These are phyloP conservation scores for Cantharis rustica DNA, from an alignment of 2,888 invertebrate species.

Conservation along the genomic window DNA sequence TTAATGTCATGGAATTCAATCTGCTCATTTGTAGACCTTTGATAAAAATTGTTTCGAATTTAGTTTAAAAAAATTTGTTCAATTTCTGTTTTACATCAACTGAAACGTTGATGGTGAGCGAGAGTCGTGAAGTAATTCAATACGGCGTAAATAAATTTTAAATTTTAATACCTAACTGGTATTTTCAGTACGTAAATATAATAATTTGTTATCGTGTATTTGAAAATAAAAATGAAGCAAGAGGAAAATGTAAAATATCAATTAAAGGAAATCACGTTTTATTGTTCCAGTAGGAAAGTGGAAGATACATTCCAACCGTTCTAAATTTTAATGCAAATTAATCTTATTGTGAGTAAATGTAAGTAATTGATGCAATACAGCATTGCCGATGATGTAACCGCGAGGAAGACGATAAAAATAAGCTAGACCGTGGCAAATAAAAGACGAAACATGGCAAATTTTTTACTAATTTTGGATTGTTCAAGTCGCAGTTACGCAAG, in stretches of 20 bases:
- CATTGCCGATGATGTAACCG: neutral
- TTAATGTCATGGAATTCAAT: neutral
- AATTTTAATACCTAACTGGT: too few species aligned
- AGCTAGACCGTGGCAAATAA: neutral
- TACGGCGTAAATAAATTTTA: too few species aligned
- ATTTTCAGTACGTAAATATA: too few species aligned
- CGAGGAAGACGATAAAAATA: neutral
- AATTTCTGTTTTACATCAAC: too few species aligned
- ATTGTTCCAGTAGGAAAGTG: neutral
- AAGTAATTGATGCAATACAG: neutral
- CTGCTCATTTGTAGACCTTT: too few species aligned
- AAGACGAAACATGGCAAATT: neutral
- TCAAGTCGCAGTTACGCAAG: neutral
- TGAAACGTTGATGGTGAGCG: too few species aligned
- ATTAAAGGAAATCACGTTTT: neutral
- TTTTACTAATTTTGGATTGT: neutral
- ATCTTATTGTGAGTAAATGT: too few species aligned
- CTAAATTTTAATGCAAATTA: neutral
- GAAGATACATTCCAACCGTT: neutral
- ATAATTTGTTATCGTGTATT: too few species aligned
- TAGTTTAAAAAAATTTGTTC: too few species aligned
- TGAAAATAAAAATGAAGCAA: too few species aligned
- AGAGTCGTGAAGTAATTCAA: too few species aligned
- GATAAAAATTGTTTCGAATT: too few species aligned
- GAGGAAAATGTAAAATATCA: neutral